Evolutionary conservation across 2,888 invertebrate species (phyloP), one percentile per base, ranked within the genome.

Genomic region (Hyles lineata): DNA sequence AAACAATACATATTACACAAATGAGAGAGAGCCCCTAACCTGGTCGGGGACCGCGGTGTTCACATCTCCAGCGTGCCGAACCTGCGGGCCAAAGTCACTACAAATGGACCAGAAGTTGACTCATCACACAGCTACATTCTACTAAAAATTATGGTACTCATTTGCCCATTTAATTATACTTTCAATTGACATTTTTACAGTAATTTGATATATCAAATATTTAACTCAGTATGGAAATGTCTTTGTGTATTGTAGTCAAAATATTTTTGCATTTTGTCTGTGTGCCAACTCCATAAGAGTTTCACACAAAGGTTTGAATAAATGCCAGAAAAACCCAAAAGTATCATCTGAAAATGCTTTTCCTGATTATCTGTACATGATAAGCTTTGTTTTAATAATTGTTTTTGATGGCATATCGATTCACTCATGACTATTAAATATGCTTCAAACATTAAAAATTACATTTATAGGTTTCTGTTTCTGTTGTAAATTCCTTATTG

Each of bases 31-130:
- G 70, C 50, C 72, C 72, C 72, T 73, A 73, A 73, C 73, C 73
- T 73, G 73, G 32, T 73, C 73, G 17, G 73, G 62, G 62, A 70
- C 61, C 35, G 58, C 55, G 73, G 52, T 35, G 73, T 70, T 73
- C 62, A 55, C 70, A 70, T 73, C 73, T 62, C 61, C 73, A 55
- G 55, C 70, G 23, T 70, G 73, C 35, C 73, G 73, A 73, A 73
- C 73, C 73, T 73, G 73, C 25, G 73, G 73, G 73, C 61, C 70
- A 73, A 70, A 73, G 73, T 73, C 61, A 73, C 73, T 73, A 73
- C 73, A 70, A 73, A 73, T 73, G 70, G 70, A 70, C 70, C 67
- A 63, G 63, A 72, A 72, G 72, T 55, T 55, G 55, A 55, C 35
- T 25, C 32, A 55, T 35, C 55, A 21, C n/a, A 62, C 50, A 25